Conservation (phyloP, 2,113 vertebrate genomes). For the Bagarius yarrelli region DNA sequence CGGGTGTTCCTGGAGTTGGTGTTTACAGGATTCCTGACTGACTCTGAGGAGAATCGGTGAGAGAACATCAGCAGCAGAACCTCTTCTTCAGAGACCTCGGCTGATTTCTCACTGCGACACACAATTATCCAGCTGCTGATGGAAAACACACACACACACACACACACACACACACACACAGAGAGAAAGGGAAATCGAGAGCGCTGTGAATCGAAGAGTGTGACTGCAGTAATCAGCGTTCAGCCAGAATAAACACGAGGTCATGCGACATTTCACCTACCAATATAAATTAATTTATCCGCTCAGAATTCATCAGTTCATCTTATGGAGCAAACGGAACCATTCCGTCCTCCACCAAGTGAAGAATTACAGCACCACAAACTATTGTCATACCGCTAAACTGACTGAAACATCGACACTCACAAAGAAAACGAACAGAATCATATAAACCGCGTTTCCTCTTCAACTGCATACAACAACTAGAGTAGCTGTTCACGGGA, state of each 20-base stretch:
- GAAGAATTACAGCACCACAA: constrained; percentile 61
- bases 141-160: background rate
- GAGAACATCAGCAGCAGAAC: constrained; percentile 4
- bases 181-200: background rate
- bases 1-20: background rate
- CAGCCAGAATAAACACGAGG: constrained; percentile 25
- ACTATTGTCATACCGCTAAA: constrained; percentile 72
- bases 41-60: constrained; percentile 9
- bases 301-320: constrained; percentile 44
- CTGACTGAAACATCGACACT: constrained; percentile 73
- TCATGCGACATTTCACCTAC: constrained; percentile 38
- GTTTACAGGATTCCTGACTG: constrained; percentile 20
- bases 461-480: too few species aligned
- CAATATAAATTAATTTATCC: constrained; percentile 52
- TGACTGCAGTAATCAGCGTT: background rate
- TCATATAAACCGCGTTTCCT: constrained; percentile 69
- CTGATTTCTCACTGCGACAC: constrained; percentile 48
- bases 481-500: too few species aligned
- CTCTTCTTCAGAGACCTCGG: constrained; percentile 19
- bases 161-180: background rate
- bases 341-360: constrained; percentile 16
- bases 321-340: constrained; percentile 36
- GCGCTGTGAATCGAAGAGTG: background rate
- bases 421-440: constrained; percentile 71
- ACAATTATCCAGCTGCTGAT: constrained; percentile 43